Percentiles rank a stretch among this genome's conserved stretches.
Evolutionary conservation across 2,797 vertebrate species (phyloP).

Genomic region (Arctocebus calabarensis): DNA sequence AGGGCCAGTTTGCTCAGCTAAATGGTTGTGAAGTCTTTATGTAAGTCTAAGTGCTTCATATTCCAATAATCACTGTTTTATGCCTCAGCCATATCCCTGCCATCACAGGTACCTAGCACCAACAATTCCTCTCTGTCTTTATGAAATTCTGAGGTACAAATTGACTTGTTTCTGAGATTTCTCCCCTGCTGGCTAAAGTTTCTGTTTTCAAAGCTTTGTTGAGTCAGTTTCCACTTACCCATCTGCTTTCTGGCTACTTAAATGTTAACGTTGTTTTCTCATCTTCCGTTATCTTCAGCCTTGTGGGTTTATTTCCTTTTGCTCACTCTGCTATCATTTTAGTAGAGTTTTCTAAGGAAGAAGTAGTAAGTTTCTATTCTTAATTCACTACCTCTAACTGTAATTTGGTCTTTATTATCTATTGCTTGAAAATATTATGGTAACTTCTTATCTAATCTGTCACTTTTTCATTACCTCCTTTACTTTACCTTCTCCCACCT

Average conservation of each 20-base stretch:
- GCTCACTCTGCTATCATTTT: not conserved
- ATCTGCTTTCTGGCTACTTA: slow-evolving; percentile 23
- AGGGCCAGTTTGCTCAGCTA: not conserved
- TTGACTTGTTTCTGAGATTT: slow-evolving; percentile 7
- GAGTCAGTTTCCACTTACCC: not conserved
- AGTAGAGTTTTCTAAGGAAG: not conserved
- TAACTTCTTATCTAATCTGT: not conserved
- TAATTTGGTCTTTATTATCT: not conserved
- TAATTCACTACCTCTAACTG: not conserved
- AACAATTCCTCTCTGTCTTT: not conserved
- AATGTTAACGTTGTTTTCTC: slow-evolving; percentile 11
- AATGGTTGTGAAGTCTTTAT: not conserved
- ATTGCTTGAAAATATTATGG: not conserved
- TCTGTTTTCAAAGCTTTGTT: slow-evolving; percentile 30
- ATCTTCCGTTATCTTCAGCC: not conserved
- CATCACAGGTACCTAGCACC: not conserved
- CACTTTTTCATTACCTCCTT: not conserved
- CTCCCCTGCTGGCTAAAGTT: not conserved
- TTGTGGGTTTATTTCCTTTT: not conserved
- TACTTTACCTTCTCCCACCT: not conserved
- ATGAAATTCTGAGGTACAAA: not conserved
- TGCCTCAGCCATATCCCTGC: not conserved
- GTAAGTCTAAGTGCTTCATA: not conserved
- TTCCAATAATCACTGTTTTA: not conserved
- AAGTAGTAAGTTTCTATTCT: not conserved